Conservation (phyloP, 2,888 invertebrate genomes). For the Philereme transversata region DNA sequence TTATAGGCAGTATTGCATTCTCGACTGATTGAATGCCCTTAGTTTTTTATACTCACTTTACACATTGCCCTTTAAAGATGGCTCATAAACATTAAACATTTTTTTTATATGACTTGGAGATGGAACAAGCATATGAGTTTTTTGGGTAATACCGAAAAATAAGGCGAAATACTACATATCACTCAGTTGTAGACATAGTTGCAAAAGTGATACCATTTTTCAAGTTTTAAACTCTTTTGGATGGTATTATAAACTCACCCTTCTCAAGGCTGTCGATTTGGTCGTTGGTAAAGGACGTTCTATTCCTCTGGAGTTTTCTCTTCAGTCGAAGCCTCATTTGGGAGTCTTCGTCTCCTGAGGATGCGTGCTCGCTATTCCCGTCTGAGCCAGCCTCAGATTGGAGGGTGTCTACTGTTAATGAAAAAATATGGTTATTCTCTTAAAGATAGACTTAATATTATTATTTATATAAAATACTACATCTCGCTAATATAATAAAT, state of each 20-base stretch:
- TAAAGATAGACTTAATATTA: neutral
- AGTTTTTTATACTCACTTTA: too few relatives aligned
- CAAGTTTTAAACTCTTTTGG: too few relatives aligned
- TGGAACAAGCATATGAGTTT: neutral
- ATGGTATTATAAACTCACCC: slow-evolving; percentile 85
- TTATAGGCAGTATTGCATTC: slow-evolving; percentile 11
- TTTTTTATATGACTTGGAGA: too few relatives aligned
- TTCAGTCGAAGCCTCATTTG: slow-evolving; percentile 97
- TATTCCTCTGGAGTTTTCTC: slow-evolving; percentile 97
- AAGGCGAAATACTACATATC: too few relatives aligned
- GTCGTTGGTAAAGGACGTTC: slow-evolving; percentile 99
- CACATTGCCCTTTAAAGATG: too few relatives aligned
- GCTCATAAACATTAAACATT: too few relatives aligned
- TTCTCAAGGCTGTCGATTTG: slow-evolving; percentile 99
- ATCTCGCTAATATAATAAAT: too few relatives aligned
- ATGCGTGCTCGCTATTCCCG: slow-evolving; percentile 95
- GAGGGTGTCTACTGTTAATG: slow-evolving; percentile 77
- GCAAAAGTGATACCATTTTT: too few relatives aligned
- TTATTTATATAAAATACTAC: too few relatives aligned
- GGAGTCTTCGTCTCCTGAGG: slow-evolving; percentile 94
- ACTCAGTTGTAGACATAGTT: too few relatives aligned
- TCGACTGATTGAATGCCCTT: too few relatives aligned
- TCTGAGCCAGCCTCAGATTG: slow-evolving; percentile 88
- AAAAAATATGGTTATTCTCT: slow-evolving; percentile 1
- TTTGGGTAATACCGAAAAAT: too few relatives aligned